Evolutionary conservation across 2,888 invertebrate genomes (phyloP), one percentile per base, ranked within the genome.

Genomic region (Dasysyrphus tricinctus): DNA sequence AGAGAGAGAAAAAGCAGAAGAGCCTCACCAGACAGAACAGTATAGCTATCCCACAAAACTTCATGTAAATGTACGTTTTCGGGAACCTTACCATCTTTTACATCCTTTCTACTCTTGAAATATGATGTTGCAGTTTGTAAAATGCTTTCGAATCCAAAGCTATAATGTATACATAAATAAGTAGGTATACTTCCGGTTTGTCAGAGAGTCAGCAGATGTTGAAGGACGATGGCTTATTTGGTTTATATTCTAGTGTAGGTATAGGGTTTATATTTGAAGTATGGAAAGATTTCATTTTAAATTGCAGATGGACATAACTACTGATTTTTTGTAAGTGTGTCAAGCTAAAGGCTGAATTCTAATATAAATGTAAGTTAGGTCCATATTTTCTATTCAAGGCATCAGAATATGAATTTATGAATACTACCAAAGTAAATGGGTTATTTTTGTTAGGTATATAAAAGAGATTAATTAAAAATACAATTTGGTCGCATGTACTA

Each of bases 101-200:
- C 51, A 59, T 78, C 42, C 44, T 47, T 29, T n/a, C 29, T 29
- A 14, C 0, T 49, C 34, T 63, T 63, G 70, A 75, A 79, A 80
- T 80, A 80, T 75, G 83, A 83, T 80, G 75, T 75, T 75, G 56
- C 77, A 77, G 81, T 82, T 82, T 78, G 82, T 82, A 73, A 73
- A 81, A 73, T 78, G 73, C 65, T 54, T 59, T 59, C 59, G 67
- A 78, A 73, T 74, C 73, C 63, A 57, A 70, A 70, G 75, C 63
- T 80, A 67, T 51, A 24, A 80, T 75, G 69, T 74, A 74, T 74
- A 74, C 79, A 83, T 75, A 80, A 79, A 83, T 83, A 82, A 73
- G 78, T 61, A 49, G 75, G 47, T 73, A 49, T 34, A 51, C 63
- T 70, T 56, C 77, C 65, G 65, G 63, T 63, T 70, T 39, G 16